Conservation (phyloP, 2,888 invertebrate genomes). For the Leucophenga montana region DNA sequence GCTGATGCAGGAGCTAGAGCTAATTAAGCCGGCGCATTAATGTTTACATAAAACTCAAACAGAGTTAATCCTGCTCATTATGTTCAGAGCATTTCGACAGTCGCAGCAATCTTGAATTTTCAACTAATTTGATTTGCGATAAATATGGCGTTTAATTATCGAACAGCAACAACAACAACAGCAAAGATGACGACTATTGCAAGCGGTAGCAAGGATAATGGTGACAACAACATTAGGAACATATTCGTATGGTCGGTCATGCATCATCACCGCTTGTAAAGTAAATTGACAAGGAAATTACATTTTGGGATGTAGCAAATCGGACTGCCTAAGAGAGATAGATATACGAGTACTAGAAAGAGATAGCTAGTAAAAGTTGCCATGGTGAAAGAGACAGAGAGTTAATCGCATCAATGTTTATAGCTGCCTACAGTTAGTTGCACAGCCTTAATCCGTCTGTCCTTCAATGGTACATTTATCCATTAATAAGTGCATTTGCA, state of each 20-base stretch:
- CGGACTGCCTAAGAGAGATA: background rate
- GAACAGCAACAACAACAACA: background rate
- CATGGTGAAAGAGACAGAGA: no score
- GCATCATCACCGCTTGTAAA: background rate
- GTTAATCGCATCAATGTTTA: background rate
- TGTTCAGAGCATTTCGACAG: background rate
- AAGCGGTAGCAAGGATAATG: no score
- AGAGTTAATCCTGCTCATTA: constrained; percentile 2
- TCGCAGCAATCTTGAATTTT: background rate
- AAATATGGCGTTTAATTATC: constrained; percentile 3
- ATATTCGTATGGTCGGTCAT: background rate
- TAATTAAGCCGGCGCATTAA: constrained; percentile 5
- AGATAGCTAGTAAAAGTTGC: background rate
- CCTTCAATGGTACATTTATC: no score
- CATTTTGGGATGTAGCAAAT: background rate
- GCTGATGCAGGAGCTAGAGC: background rate
- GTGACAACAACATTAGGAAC: background rate
- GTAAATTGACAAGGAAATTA: constrained; percentile 3
- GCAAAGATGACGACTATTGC: background rate
- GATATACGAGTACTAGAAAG: background rate
- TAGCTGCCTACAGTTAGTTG: background rate
- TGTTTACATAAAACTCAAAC: constrained; percentile 11
- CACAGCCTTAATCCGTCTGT: no score
- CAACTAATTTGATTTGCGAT: constrained; percentile 8
- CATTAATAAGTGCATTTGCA: no score